phyloP scores from a whole-genome alignment of 2,797 vertebrate genomes.

The Sandelia bainsii region DNA sequence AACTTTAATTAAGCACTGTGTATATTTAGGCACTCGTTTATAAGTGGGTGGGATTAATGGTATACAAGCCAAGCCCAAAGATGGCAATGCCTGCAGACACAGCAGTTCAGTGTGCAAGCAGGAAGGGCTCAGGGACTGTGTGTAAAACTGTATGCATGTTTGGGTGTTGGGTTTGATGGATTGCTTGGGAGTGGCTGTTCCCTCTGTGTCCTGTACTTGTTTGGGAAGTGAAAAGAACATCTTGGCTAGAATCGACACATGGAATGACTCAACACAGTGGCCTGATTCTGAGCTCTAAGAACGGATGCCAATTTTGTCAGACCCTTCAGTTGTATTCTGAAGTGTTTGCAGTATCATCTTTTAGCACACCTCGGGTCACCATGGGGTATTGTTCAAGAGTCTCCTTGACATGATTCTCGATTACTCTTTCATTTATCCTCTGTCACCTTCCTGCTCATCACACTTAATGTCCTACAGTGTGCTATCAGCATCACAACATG shows the following conservation, averaged over 20 bases:
- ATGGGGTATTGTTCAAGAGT: constrained; percentile 49
- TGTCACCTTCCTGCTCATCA: constrained; percentile 56
- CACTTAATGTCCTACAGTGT: constrained; percentile 34
- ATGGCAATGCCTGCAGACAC: constrained; percentile 61
- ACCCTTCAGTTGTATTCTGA: constrained; percentile 48
- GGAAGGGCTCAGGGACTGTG: constrained; percentile 24
- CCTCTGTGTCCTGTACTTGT: constrained; percentile 46
- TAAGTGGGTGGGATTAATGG: constrained; percentile 81
- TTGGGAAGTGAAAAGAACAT: constrained; percentile 41
- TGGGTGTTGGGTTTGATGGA: constrained; percentile 58
- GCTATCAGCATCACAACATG: constrained; percentile 24
- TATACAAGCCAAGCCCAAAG: constrained; percentile 55
- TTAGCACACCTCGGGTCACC: constrained; percentile 47
- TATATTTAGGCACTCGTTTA: constrained; percentile 82
- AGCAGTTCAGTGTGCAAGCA: constrained; percentile 28
- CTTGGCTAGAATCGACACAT: constrained; percentile 36
- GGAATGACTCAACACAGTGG: constrained; percentile 38
- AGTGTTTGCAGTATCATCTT: constrained; percentile 50
- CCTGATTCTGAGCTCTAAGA: constrained; percentile 46
- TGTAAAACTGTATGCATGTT: constrained; percentile 26
- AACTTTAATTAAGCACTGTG: constrained; percentile 84
- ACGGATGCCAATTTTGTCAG: constrained; percentile 38
- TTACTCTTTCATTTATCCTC: constrained; percentile 50
- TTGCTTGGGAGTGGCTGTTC: constrained; percentile 46
- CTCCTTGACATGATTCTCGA: constrained; percentile 53